These are phyloP conservation scores for Drosophila nr. fundita DNA, from an alignment of 2,888 invertebrate genomes.

Conservation along the genomic window DNA sequence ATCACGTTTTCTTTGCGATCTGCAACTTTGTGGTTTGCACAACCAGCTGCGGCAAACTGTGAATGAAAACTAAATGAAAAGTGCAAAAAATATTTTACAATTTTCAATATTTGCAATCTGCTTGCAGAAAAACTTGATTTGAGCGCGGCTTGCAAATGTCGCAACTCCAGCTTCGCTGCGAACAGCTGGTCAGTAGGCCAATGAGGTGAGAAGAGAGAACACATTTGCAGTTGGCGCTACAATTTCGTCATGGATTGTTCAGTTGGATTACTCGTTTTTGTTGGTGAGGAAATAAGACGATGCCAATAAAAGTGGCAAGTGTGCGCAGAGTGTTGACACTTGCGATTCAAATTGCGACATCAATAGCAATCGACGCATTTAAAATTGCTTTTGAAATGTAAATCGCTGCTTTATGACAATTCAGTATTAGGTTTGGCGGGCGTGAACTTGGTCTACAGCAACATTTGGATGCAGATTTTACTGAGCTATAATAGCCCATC, in stretches of 20 bases:
- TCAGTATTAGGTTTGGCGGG: conserved; percentile 2
- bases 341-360: conserved; percentile 50
- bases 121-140: conserved; percentile 67
- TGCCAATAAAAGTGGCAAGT: conserved; percentile 47
- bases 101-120: conserved; percentile 56
- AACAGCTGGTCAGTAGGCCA: conserved; percentile 56
- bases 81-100: conserved; percentile 45
- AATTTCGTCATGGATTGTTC: conserved; percentile 59
- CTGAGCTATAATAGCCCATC: neutral
- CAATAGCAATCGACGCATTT: conserved; percentile 30
- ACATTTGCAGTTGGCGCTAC: conserved; percentile 48
- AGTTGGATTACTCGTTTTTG: conserved; percentile 26
- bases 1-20: neutral
- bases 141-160: conserved; percentile 60
- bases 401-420: conserved; percentile 1
- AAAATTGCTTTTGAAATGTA: conserved; percentile 19
- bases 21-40: conserved; percentile 17
- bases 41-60: conserved; percentile 50
- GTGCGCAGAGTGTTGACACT: conserved; percentile 64
- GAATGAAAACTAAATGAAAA: conserved; percentile 62
- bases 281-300: conserved; percentile 55
- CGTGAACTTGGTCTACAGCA: conserved; percentile 41
- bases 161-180: conserved; percentile 39
- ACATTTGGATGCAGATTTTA: neutral
- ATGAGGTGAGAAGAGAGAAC: conserved; percentile 60